These are phyloP conservation scores for Bicyclus anynana DNA, from an alignment of 1,140 invertebrate genomes.

Conservation along the genomic window DNA sequence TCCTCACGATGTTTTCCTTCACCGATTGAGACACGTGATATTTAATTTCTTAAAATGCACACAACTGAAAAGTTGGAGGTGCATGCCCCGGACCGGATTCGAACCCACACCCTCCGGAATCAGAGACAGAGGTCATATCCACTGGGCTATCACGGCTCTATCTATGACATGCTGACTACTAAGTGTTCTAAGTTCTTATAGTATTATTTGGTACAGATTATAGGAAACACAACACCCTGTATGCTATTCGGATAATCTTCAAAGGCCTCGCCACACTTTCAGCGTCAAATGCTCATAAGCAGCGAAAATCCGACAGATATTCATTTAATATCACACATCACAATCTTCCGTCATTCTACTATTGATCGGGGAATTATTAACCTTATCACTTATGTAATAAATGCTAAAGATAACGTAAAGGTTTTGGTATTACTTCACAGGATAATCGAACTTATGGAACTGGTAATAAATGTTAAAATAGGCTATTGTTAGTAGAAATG, in stretches of 20 bases:
- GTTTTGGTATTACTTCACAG: too few species aligned
- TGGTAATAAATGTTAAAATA: constrained; percentile 5
- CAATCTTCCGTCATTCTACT: constrained; percentile 11
- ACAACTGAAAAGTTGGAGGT: too few species aligned
- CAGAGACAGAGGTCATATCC: too few species aligned
- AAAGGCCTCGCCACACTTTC: constrained; percentile 51
- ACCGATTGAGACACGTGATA: too few species aligned
- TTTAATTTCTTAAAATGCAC: too few species aligned
- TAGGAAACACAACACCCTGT: constrained; percentile 19
- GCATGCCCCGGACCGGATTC: too few species aligned
- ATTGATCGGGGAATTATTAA: not conserved
- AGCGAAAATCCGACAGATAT: constrained; percentile 50
- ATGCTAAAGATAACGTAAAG: too few species aligned
- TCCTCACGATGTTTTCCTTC: too few species aligned
- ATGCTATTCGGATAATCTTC: constrained; percentile 23
- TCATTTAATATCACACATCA: constrained; percentile 47
- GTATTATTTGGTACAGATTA: not conserved
- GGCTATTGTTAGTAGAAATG: constrained; percentile 1
- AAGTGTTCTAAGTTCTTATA: too few species aligned
- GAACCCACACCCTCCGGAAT: too few species aligned
- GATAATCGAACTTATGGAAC: constrained; percentile 15
- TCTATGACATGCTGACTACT: too few species aligned
- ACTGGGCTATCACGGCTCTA: too few species aligned
- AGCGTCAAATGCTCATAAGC: constrained; percentile 55
- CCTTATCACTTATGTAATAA: constrained; percentile 6